These are phyloP conservation scores for Ciconia nigra DNA, from an alignment of 2,797 vertebrate species.

Conservation along the genomic window DNA sequence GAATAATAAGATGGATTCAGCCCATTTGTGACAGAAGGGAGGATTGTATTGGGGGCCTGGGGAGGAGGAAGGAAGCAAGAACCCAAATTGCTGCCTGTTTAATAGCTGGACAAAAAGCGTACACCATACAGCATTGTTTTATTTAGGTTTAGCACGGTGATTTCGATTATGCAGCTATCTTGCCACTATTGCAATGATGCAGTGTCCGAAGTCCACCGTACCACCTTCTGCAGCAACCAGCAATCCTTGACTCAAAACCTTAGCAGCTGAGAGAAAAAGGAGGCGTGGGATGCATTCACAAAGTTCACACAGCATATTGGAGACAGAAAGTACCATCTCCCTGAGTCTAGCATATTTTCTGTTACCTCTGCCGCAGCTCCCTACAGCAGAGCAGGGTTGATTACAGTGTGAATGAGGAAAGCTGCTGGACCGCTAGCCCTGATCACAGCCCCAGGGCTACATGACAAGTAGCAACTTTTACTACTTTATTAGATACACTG, in stretches of 20 bases:
- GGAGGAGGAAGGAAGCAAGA: background rate
- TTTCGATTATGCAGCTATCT: background rate
- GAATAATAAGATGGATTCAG: background rate
- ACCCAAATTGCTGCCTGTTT: background rate
- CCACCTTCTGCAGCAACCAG: background rate
- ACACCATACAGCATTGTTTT: background rate
- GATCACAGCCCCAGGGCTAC: background rate
- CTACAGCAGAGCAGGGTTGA: background rate
- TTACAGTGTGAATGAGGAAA: background rate
- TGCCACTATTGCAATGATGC: background rate
- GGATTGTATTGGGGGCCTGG: background rate
- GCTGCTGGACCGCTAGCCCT: background rate
- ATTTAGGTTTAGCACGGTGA: background rate
- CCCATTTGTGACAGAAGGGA: background rate
- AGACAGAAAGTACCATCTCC: background rate
- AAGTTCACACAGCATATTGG: rapidly evolving
- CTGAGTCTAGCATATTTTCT: background rate
- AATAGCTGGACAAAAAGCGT: background rate
- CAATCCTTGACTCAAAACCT: background rate
- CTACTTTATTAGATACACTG: background rate
- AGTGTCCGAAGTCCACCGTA: background rate
- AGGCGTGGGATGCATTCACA: background rate
- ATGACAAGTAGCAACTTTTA: background rate
- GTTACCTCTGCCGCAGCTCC: background rate
- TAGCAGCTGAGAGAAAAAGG: background rate